Base-by-base conservation (phyloP, 2,888 invertebrate species). In the Nomada ferruginata region DNA sequence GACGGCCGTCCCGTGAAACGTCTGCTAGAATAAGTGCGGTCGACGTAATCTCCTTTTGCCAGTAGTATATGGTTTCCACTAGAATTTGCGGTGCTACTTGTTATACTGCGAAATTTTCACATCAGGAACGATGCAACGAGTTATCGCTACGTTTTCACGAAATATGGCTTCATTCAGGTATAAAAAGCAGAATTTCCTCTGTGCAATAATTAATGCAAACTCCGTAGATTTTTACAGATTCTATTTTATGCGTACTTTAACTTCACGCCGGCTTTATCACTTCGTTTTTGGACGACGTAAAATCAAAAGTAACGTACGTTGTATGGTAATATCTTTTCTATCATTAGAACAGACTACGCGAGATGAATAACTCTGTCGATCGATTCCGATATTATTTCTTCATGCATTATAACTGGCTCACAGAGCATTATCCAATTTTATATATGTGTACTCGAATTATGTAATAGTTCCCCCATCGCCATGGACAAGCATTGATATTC, bases 101-200 rank as follows among this genome's bases (percentile, higher is more conserved):
- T 29, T 73, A 55, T 2, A 57, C 69, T 65, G 42, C 42, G 55
- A 69, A 23, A 53, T 73, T 59, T 69, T 52, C 20, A 66, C 29
- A 20, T 29, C n/a, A 10, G 18, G 18, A 79, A 91, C 87, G 61
- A 93, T 93, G 93, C 92, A 92, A 74, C 91, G 93, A 78, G 83
- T 89, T 42, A 82, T 90, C 15, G 36, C 70, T 2, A 85, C 84
- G 10, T 80, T 92, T 83, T 88, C 90, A 5, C 90, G 93, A 57
- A 91, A 89, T 59, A 92, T 93, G 90, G 92, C 92, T 81, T 61
- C 69, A 10, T 18, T 84, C 47, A 76, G 80, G 78, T 80, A 76
- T 13, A 72, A 60, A 76, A 70, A 36, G 36, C 36, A 36, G 13
- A 57, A 23, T 23, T 20, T 29, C 23, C 55, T 15, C 13, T 15